These are phyloP conservation scores for Luperina nickerlii DNA, from an alignment of 2,888 invertebrate species.

Conservation along the genomic window DNA sequence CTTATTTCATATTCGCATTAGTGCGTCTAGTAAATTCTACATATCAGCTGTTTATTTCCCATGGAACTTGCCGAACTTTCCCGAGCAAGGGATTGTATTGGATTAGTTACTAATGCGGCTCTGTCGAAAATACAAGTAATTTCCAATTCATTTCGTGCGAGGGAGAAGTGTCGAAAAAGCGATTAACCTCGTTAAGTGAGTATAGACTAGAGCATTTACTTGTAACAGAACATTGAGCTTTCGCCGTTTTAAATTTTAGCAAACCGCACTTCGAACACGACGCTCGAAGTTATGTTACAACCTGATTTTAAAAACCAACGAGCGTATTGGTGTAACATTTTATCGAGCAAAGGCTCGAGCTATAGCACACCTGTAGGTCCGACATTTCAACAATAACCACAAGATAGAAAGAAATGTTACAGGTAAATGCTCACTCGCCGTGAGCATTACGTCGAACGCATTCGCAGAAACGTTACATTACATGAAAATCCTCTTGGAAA, in stretches of 20 bases:
- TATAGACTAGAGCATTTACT: too few species aligned
- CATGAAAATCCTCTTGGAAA: too few species aligned
- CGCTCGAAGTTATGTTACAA: background rate
- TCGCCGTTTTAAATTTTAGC: background rate
- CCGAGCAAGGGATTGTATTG: slow-evolving; percentile 21
- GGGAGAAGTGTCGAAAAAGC: background rate
- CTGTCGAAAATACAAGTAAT: slow-evolving; percentile 17
- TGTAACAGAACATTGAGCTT: background rate
- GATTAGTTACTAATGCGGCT: slow-evolving; percentile 22
- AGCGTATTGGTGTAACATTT: too few species aligned
- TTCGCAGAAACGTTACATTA: too few species aligned
- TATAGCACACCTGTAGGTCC: too few species aligned
- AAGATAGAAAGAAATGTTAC: too few species aligned
- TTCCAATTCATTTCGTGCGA: slow-evolving; percentile 9
- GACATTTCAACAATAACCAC: too few species aligned
- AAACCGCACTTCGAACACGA: background rate
- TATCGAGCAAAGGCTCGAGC: too few species aligned
- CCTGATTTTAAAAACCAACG: too few species aligned
- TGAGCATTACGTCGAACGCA: too few species aligned
- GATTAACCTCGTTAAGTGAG: background rate
- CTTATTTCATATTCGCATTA: slow-evolving; percentile 23
- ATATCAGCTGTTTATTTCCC: slow-evolving; percentile 49
- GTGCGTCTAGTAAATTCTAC: background rate
- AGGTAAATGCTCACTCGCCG: too few species aligned
- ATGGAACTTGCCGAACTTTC: slow-evolving; percentile 48